Evolutionary conservation across 2,113 vertebrate genomes (phyloP), one percentile per base, ranked within the genome.

Genomic region (Pterocles gutturalis): DNA sequence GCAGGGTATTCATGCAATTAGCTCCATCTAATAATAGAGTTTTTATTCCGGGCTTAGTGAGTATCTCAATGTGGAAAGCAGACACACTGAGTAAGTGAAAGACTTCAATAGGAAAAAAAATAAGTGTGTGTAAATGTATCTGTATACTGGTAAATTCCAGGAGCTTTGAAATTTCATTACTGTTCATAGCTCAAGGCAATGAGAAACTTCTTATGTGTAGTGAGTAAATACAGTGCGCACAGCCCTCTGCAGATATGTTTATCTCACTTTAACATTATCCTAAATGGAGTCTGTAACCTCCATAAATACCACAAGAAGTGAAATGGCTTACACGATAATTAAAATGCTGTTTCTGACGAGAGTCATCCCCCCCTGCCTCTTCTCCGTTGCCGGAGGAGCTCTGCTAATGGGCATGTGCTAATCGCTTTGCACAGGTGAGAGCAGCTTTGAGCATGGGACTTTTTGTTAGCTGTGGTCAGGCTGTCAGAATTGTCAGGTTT

Each of bases 221-320:
- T 36, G 49, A 95, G 84, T 96, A 93, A 95, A 96, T 55, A 48
- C 76, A 81, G 87, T 10, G 9, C 8, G 15, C 54, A 41, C 69
- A 79, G 70, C 69, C 69, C 64, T 92, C 79, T 49, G 65, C 58
- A 95, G 96, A 97, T 97, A 97, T 2, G 82, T 95, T 97, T 97
- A 87, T 95, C 86, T 96, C 84, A 43, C 48, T 90, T 62, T 22
- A 93, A 29, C 81, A 92, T 76, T 69, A 46, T 91, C 54, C 84
- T 76, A 38, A 75, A 83, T 92, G 69, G 48, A 89, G 54, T 83
- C 84, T 98, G 70, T 34, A 87, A 53, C 55, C 69, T 93, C 83
- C 64, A 89, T 93, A 97, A 97, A 96, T 94, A 82, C 33, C 71
- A 83, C 60, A 88, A 91, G 48, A 96, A 94, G 69, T 55, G 78